These are phyloP conservation scores for Latrodectus geometricus DNA, from an alignment of 1,140 invertebrate species.

Conservation along the genomic window DNA sequence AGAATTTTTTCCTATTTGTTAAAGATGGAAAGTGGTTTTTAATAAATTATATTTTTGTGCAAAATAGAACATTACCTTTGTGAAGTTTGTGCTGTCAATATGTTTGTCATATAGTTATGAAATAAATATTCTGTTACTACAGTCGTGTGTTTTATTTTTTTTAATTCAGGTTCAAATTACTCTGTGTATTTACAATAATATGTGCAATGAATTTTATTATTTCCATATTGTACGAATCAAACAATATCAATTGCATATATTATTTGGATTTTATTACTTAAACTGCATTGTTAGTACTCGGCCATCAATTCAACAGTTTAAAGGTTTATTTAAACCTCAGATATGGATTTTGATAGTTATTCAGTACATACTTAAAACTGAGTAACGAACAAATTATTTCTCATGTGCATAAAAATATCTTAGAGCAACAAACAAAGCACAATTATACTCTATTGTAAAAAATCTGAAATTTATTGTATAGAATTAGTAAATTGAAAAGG, in stretches of 20 bases:
- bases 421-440: too few relatives aligned
- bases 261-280: background rate
- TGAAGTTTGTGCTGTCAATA: conserved; percentile 43
- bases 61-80: conserved; percentile 40
- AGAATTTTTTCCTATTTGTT: too few relatives aligned
- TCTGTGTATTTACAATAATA: too few relatives aligned
- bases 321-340: too few relatives aligned
- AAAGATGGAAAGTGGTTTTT: background rate
- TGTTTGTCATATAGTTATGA: conserved; percentile 56
- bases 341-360: too few relatives aligned
- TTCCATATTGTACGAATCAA: background rate
- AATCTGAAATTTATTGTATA: background rate
- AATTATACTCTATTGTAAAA: background rate
- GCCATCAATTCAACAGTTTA: too few relatives aligned
- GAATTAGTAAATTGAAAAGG: background rate
- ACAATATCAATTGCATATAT: background rate
- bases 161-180: background rate
- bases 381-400: too few relatives aligned
- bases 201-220: background rate
- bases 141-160: background rate
- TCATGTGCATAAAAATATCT: too few relatives aligned
- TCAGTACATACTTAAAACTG: too few relatives aligned
- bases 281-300: too few relatives aligned
- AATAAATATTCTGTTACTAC: conserved; percentile 60
- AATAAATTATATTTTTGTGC: conserved; percentile 53